Conservation (phyloP, 1,140 invertebrate species). For the Caenorhabditis brenneri region DNA sequence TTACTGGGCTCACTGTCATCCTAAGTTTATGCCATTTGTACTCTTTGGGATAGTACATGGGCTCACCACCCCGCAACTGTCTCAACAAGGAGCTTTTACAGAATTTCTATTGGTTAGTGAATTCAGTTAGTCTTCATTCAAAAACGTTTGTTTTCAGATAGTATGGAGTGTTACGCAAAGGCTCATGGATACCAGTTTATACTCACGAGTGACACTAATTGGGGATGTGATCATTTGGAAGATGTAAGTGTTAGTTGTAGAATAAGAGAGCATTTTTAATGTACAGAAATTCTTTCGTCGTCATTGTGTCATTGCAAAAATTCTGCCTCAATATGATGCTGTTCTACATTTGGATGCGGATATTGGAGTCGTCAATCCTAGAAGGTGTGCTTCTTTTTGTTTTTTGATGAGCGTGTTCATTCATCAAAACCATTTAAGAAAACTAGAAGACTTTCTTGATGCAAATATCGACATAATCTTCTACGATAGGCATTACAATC, state of each 20-base stretch:
- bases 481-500: neutral
- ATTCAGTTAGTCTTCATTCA: too few species aligned
- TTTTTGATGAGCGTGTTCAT: too few species aligned
- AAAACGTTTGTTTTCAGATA: too few species aligned
- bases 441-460: constrained; percentile 32
- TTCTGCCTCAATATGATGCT: neutral
- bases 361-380: constrained; percentile 35
- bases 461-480: neutral
- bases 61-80: too few species aligned
- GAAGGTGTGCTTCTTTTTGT: neutral
- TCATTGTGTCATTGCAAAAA: constrained; percentile 15
- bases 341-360: constrained; percentile 20
- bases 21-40: too few species aligned
- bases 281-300: constrained; percentile 31
- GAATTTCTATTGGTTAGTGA: too few species aligned
- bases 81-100: too few species aligned
- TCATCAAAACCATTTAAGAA: neutral
- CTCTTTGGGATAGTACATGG: too few species aligned
- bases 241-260: neutral
- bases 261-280: too few species aligned
- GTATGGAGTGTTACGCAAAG: neutral
- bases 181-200: constrained; percentile 16
- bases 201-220: neutral
- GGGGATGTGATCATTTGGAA: neutral
- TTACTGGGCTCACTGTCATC: too few species aligned